phyloP scores from a whole-genome alignment of 2,888 invertebrate genomes.

The Drosophila nr. fundita region DNA sequence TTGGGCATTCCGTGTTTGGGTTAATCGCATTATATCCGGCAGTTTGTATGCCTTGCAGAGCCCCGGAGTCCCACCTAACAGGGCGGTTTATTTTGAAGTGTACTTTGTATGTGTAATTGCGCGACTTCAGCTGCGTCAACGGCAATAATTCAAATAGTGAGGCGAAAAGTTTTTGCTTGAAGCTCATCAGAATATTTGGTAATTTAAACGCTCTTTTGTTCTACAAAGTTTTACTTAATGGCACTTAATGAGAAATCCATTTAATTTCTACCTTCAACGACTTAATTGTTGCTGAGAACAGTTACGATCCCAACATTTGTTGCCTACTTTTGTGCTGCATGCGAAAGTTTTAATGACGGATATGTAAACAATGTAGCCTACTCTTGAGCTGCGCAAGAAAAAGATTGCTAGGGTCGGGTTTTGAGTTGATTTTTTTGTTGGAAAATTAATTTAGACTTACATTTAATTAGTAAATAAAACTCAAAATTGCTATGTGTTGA shows the following conservation, averaged over 20 bases:
- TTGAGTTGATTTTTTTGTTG: not conserved
- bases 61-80: not conserved
- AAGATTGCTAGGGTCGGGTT: not conserved
- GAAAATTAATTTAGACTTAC: not conserved
- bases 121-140: constrained; percentile 18
- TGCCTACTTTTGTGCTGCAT: constrained; percentile 37
- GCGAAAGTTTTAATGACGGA: constrained; percentile 1
- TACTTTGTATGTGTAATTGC: constrained; percentile 24
- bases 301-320: not conserved
- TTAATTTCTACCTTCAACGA: not conserved
- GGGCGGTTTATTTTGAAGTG: constrained; percentile 14
- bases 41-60: constrained; percentile 49
- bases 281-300: constrained; percentile 24
- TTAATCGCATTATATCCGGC: constrained; percentile 73
- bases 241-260: not conserved
- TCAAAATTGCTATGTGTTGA: constrained; percentile 1
- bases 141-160: constrained; percentile 29
- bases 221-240: constrained; percentile 9
- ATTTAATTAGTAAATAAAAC: constrained; percentile 4
- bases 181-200: not conserved
- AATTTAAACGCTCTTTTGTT: constrained; percentile 5
- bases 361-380: constrained; percentile 16
- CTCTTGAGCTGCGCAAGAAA: constrained; percentile 22
- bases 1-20: constrained; percentile 31
- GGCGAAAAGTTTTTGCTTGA: constrained; percentile 24